Conservation (phyloP, 1,140 invertebrate genomes). For the Lasioglossum baleicum region DNA sequence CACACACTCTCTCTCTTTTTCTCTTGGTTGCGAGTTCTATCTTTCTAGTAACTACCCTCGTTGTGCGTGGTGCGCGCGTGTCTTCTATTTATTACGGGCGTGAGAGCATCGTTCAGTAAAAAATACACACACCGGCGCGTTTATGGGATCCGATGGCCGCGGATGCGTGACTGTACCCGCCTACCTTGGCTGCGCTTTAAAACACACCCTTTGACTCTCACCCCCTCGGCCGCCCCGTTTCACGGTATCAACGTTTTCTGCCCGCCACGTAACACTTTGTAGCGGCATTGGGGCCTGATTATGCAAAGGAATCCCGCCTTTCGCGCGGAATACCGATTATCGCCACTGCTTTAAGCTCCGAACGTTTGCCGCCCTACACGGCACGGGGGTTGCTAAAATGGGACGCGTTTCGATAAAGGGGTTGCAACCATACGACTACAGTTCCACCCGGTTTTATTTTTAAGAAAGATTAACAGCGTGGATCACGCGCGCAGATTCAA, state of each 20-base stretch:
- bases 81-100: constrained; percentile 33
- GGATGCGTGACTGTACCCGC: constrained; percentile 30
- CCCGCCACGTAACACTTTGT: constrained; percentile 11
- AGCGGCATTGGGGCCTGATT: constrained; percentile 4
- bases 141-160: constrained; percentile 35
- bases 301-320: constrained; percentile 14
- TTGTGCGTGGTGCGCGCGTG: background rate
- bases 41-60: background rate
- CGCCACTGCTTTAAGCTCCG: background rate
- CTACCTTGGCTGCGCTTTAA: constrained; percentile 21
- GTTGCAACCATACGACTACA: background rate
- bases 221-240: constrained; percentile 4
- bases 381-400: background rate
- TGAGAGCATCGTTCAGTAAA: constrained; percentile 19
- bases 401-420: constrained; percentile 4
- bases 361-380: background rate
- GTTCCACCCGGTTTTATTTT: background rate
- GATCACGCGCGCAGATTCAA: too few species aligned
- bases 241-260: constrained; percentile 17
- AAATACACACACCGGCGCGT: constrained; percentile 34
- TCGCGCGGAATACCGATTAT: constrained; percentile 33
- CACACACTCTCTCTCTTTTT: too few species aligned
- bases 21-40: background rate
- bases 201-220: constrained; percentile 32
- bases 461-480: background rate